phyloP scores from a whole-genome alignment of 2,113 vertebrate species.

The Crocuta crocuta region DNA sequence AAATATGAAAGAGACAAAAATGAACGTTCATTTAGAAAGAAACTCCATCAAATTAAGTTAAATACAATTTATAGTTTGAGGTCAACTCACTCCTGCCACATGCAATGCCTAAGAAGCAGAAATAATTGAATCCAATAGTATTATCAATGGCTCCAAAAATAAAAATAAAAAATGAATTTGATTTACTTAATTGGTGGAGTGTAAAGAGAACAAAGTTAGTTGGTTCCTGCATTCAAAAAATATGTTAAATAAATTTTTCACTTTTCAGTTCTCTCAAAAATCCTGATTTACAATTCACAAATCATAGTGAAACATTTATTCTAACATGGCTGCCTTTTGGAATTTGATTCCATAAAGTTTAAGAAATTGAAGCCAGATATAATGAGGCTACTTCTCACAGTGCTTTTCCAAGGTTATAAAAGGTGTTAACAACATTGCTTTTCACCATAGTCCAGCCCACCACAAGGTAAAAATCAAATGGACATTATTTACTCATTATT shows the following conservation, averaged over 20 bases:
- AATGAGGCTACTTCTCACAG: neutral
- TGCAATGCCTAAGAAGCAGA: neutral
- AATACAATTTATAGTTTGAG: conserved; percentile 43
- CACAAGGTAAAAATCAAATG: conserved; percentile 60
- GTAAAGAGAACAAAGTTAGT: neutral
- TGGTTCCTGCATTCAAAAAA: neutral
- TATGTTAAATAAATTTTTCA: neutral
- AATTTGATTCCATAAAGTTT: neutral
- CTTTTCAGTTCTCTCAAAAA: neutral
- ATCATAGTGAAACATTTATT: neutral
- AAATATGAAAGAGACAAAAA: conserved; percentile 22
- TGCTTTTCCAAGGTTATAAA: conserved; percentile 56
- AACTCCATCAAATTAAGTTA: conserved; percentile 43
- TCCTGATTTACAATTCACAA: neutral
- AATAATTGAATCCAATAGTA: neutral
- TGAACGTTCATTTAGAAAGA: conserved; percentile 33
- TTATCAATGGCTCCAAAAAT: neutral
- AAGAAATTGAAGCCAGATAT: neutral
- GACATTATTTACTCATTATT: conserved; percentile 76
- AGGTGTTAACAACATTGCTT: conserved; percentile 34
- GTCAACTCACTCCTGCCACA: conserved; percentile 23
- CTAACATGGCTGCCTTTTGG: neutral
- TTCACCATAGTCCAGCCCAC: neutral
- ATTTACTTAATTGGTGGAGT: neutral
- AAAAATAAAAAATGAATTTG: neutral